Evolutionary conservation across 2,888 invertebrate genomes (phyloP).

Genomic region (Dolichomitus sp.): DNA sequence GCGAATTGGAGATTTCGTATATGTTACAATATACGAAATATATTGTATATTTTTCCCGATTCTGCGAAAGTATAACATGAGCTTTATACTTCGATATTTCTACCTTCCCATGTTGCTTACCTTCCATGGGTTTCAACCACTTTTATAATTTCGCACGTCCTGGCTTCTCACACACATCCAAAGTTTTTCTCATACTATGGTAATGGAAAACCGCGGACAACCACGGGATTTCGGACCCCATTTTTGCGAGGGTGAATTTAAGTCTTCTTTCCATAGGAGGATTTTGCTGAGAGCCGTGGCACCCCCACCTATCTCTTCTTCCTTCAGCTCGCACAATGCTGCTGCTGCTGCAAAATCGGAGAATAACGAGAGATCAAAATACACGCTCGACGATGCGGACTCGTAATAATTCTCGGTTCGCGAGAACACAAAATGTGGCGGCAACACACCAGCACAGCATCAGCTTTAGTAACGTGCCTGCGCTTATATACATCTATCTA

Average conservation of each 20-base stretch:
- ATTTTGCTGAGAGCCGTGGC: conserved; percentile 23
- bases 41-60: too few relatives aligned
- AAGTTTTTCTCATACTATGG: background rate
- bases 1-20: too few relatives aligned
- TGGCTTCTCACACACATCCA: conserved; percentile 36
- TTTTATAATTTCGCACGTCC: conserved; percentile 39
- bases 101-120: background rate
- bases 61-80: background rate
- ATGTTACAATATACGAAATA: too few relatives aligned
- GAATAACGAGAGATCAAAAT: conserved; percentile 47
- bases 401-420: conserved; percentile 27
- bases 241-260: conserved; percentile 24
- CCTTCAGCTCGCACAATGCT: conserved; percentile 5
- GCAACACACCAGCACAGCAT: background rate
- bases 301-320: background rate
- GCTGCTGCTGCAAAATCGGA: conserved; percentile 21
- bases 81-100: conserved; percentile 2
- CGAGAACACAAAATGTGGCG: conserved; percentile 38
- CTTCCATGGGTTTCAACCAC: background rate
- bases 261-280: conserved; percentile 28
- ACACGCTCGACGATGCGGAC: conserved; percentile 56
- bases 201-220: background rate
- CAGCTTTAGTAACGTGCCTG: background rate
- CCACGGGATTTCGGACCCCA: background rate
- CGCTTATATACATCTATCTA: conserved; percentile 28